Percentiles rank a stretch among this genome's conserved stretches.
Conservation (phyloP, 53 echinoderm and acorn worm genomes). For the Henricia sp. region DNA sequence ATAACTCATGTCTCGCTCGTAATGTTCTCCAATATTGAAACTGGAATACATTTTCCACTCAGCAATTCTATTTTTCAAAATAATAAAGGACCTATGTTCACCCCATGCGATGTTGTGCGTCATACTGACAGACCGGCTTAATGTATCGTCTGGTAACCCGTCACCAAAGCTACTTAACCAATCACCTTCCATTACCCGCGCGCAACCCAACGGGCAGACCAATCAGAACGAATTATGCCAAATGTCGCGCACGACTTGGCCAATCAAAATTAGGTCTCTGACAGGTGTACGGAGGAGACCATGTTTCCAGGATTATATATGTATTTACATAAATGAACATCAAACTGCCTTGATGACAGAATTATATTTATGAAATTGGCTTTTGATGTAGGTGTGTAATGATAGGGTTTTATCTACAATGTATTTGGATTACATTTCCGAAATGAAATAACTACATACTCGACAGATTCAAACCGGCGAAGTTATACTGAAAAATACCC, state of each 20-base stretch:
- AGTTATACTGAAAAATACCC: too few species aligned
- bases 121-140: not conserved
- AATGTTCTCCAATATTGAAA: too few species aligned
- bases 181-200: constrained; percentile 8
- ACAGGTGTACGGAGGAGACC: not conserved
- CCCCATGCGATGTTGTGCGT: not conserved
- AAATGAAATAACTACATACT: too few species aligned
- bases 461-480: too few species aligned
- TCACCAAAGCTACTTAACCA: constrained; percentile 18
- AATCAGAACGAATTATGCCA: not conserved
- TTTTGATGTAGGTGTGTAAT: too few species aligned
- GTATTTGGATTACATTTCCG: too few species aligned
- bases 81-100: not conserved
- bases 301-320: too few species aligned
- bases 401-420: too few species aligned
- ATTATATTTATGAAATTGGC: too few species aligned
- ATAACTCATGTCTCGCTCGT: too few species aligned
- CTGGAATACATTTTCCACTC: not conserved
- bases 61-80: not conserved
- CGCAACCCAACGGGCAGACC: not conserved
- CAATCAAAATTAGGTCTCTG: constrained; percentile 17
- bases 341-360: too few species aligned
- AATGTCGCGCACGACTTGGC: not conserved
- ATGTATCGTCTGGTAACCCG: not conserved
- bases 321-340: too few species aligned